Base-by-base conservation (phyloP, 2,797 vertebrate species). In the Micropoecilia bifurca region DNA sequence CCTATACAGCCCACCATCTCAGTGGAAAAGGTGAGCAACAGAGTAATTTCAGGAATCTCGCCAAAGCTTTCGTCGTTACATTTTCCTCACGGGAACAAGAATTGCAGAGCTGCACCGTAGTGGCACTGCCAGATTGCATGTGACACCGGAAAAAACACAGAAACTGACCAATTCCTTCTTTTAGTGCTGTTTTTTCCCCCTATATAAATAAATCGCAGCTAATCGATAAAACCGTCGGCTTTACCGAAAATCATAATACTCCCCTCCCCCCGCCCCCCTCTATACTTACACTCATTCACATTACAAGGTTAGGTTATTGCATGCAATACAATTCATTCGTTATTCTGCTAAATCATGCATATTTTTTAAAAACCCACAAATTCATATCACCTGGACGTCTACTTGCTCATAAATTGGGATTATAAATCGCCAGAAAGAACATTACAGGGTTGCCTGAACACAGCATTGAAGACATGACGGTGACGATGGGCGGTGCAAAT, bases 291-390 rank as follows among this genome's bases (percentile, higher is more conserved):
- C 89, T 81, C 90, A 81, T 93, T 93, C 92, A 94, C 93, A 89
- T 94, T 94, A 94, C 93, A 94, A 94, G 93, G 91, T 91, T 92
- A 89, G 89, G 95, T 95, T 96, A 96, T 96, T 96, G 95, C 96
- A 96, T 96, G 96, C 96, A 96, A 94, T 95, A 95, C 95, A 94
- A 95, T 87, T 95, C 92, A 93, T 95, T 93, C 93, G 57, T 88
- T 90, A 90, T 88, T 92, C 87, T 90, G 84, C 91, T 92, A 93
- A 86, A 76, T 93, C 96, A 96, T 96, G 96, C 95, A 96, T 93
- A 90, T 91, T 89, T 25, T 66, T 68, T 41, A 13, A 68, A 36
- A 90, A 90, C 89, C 88, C 93, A 92, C 80, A 90, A 89, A 90
- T 83, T 91, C 86, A 83, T 86, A 87, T 94, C 80, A 80, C 90